A percentile compares a stretch with the other conserved stretches of the same genome.
Conservation (phyloP, 2,888 invertebrate species). For the Ophion obscuratus region DNA sequence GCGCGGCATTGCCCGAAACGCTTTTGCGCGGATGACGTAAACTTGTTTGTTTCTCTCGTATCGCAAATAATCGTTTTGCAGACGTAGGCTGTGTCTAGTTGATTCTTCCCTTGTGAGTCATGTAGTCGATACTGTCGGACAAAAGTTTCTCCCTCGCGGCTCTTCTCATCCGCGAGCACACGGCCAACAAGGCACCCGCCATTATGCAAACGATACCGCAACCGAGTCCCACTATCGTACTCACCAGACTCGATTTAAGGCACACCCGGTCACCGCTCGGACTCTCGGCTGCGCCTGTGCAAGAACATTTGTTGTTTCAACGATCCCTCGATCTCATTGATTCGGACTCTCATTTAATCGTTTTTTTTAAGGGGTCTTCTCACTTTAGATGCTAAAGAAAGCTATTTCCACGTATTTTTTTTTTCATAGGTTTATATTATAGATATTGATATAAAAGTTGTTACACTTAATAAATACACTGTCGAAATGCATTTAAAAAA, state of each 20-base stretch:
- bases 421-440: too few relatives aligned
- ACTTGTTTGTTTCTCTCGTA: not conserved
- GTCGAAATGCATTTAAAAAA: too few relatives aligned
- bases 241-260: constrained; percentile 86
- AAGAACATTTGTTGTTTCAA: not conserved
- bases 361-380: too few relatives aligned
- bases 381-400: too few relatives aligned
- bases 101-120: constrained; percentile 83
- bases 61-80: not conserved
- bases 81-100: constrained; percentile 72
- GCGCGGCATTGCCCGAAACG: constrained; percentile 53
- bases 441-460: too few relatives aligned
- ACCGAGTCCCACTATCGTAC: constrained; percentile 88
- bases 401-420: too few relatives aligned
- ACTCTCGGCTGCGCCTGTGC: constrained; percentile 69
- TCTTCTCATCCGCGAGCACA: constrained; percentile 90
- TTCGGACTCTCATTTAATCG: too few relatives aligned
- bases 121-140: constrained; percentile 83
- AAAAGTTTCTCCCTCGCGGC: constrained; percentile 82
- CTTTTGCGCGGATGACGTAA: constrained; percentile 37
- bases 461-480: too few relatives aligned
- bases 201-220: constrained; percentile 90
- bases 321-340: too few relatives aligned
- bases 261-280: constrained; percentile 85
- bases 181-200: constrained; percentile 89